phyloP scores from a whole-genome alignment of 2,888 invertebrate genomes.

The Hypomecis atomaria region DNA sequence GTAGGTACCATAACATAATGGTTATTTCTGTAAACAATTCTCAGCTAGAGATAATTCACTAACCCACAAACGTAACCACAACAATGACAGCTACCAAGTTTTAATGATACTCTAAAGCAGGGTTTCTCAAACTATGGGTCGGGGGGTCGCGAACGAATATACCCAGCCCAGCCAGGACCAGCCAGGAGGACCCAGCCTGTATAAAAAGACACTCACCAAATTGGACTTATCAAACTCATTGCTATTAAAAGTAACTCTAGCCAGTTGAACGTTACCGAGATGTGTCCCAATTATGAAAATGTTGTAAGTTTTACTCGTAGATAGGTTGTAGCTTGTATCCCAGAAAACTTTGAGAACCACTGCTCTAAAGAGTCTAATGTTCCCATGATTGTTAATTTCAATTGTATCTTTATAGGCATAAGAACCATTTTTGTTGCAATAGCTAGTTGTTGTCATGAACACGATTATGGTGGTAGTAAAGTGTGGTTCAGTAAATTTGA shows the following conservation, averaged over 20 bases:
- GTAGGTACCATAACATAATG: slow-evolving; percentile 1
- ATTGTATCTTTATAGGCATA: slow-evolving; percentile 11
- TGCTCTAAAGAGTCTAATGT: background rate
- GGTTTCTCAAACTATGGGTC: too few species aligned
- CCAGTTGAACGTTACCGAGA: too few species aligned
- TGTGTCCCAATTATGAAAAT: too few species aligned
- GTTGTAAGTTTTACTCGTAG: too few species aligned
- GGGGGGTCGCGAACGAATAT: too few species aligned
- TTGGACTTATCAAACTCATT: too few species aligned
- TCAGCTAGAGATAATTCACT: slow-evolving; percentile 15
- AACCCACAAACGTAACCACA: slow-evolving; percentile 21
- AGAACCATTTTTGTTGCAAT: slow-evolving; percentile 13
- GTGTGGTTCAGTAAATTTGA: slow-evolving; percentile 7
- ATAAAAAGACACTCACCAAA: too few species aligned
- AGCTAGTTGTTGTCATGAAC: slow-evolving; percentile 5
- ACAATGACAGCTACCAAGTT: slow-evolving; percentile 11
- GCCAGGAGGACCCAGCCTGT: too few species aligned
- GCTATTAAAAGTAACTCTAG: too few species aligned
- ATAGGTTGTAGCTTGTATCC: too few species aligned
- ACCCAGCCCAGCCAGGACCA: too few species aligned
- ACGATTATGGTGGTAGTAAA: slow-evolving; percentile 16
- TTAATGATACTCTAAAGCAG: slow-evolving; percentile 9
- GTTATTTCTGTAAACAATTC: slow-evolving; percentile 9
- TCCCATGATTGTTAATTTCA: slow-evolving; percentile 6
- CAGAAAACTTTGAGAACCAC: too few species aligned